phyloP scores from a whole-genome alignment of 1,140 invertebrate genomes.

The Frieseomelitta varia region DNA sequence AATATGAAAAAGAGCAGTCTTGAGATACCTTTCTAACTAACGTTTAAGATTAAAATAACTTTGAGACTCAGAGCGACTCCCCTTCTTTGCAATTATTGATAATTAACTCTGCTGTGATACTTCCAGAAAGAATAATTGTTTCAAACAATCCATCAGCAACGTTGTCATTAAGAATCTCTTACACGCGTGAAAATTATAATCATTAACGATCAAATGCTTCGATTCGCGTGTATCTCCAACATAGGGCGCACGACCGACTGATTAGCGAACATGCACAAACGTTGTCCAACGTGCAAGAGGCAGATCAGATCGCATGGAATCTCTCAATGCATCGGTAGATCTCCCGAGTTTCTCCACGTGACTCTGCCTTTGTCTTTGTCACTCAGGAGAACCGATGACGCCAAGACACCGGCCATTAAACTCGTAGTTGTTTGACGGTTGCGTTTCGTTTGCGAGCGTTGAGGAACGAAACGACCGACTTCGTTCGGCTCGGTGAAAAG shows the following conservation, averaged over 20 bases:
- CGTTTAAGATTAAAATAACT: too few relatives aligned
- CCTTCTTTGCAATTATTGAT: too few relatives aligned
- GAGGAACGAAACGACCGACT: background rate
- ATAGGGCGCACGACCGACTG: background rate
- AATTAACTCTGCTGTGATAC: too few relatives aligned
- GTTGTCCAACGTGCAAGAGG: too few relatives aligned
- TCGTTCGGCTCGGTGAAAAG: background rate
- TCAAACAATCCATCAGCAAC: background rate
- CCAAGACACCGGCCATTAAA: conserved; percentile 7
- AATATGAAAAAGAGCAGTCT: too few relatives aligned
- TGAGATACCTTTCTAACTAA: too few relatives aligned
- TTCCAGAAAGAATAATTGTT: background rate
- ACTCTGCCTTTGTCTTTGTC: background rate
- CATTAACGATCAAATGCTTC: background rate
- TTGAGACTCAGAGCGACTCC: too few relatives aligned
- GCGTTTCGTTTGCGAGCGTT: conserved; percentile 20
- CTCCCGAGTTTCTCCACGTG: background rate
- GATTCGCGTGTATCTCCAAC: too few relatives aligned
- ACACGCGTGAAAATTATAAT: conserved; percentile 1
- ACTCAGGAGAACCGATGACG: conserved; percentile 32
- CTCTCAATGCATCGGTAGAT: background rate
- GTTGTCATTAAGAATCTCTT: background rate
- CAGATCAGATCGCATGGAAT: background rate
- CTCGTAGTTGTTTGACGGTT: conserved; percentile 42
- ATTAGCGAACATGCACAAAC: conserved; percentile 11